Evolutionary conservation across 2,888 invertebrate genomes (phyloP).

Genomic region (Machimus atricapillus): DNA sequence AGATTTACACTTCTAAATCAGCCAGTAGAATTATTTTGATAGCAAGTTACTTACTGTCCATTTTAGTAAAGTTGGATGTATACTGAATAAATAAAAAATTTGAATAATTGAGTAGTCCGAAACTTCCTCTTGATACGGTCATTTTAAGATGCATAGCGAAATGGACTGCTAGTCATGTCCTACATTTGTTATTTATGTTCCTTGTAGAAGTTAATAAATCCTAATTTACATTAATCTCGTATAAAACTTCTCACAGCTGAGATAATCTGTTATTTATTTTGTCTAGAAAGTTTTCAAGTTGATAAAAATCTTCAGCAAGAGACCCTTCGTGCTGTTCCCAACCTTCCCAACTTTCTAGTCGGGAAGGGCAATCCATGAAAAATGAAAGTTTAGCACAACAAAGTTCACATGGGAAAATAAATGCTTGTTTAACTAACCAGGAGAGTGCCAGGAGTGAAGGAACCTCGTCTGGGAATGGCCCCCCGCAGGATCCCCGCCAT

Average conservation of each 20-base stretch:
- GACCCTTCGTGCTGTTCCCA: background rate
- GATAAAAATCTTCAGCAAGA: background rate
- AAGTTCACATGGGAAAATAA: constrained; percentile 1
- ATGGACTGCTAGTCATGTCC: background rate
- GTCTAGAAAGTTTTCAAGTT: constrained; percentile 21
- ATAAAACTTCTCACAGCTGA: background rate
- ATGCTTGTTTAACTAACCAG: constrained; percentile 4
- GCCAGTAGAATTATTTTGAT: too few species aligned
- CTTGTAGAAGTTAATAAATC: background rate
- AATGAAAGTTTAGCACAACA: constrained; percentile 12
- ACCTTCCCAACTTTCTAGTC: constrained; percentile 6
- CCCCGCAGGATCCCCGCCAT: background rate
- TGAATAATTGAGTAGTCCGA: background rate
- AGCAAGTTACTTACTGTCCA: too few species aligned
- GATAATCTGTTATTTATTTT: constrained; percentile 17
- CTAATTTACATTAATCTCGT: background rate
- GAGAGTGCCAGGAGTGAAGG: background rate
- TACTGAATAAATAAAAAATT: background rate
- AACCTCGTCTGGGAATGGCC: background rate
- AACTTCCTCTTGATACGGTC: background rate
- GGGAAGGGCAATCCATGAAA: background rate
- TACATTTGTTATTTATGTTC: background rate
- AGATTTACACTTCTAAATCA: too few species aligned
- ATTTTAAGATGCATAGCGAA: background rate
- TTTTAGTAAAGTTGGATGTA: too few species aligned